Evolutionary conservation across 1,140 invertebrate species (phyloP).

Genomic region (Macrocentrus cingulum): DNA sequence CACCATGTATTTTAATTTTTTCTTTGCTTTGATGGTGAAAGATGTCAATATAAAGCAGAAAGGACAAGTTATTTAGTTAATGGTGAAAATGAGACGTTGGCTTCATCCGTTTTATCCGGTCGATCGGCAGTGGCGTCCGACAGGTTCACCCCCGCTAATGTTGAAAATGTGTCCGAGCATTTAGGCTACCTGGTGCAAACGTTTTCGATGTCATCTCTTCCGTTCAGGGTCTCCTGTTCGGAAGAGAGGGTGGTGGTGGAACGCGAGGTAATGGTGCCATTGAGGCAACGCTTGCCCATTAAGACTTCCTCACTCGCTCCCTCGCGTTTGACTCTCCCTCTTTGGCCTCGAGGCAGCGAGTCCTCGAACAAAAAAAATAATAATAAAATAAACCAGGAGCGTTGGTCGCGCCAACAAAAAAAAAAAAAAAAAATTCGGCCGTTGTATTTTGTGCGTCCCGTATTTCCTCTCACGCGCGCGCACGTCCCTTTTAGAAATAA

Average conservation of each 20-base stretch:
- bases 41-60: too few relatives aligned
- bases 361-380: constrained; percentile 19
- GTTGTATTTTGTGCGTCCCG: constrained; percentile 23
- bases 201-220: constrained; percentile 11
- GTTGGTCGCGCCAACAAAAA: constrained; percentile 17
- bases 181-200: constrained; percentile 21
- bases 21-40: too few relatives aligned
- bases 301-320: too few relatives aligned
- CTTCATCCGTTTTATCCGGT: constrained; percentile 27
- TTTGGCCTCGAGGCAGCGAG: background rate
- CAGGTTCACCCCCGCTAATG: constrained; percentile 29
- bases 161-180: constrained; percentile 29
- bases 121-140: constrained; percentile 25
- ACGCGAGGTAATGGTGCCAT: constrained; percentile 20
- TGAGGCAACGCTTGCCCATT: constrained; percentile 23
- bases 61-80: background rate
- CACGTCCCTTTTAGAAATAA: constrained; percentile 24
- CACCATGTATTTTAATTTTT: too few relatives aligned
- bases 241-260: constrained; percentile 4
- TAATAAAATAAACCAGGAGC: constrained; percentile 12
- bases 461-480: constrained; percentile 1
- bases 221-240: background rate
- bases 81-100: constrained; percentile 27
- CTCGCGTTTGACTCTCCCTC: too few relatives aligned
- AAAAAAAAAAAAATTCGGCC: constrained; percentile 19